Base-by-base conservation (phyloP, 2,797 vertebrate species). In the Peromyscus attwateri region DNA sequence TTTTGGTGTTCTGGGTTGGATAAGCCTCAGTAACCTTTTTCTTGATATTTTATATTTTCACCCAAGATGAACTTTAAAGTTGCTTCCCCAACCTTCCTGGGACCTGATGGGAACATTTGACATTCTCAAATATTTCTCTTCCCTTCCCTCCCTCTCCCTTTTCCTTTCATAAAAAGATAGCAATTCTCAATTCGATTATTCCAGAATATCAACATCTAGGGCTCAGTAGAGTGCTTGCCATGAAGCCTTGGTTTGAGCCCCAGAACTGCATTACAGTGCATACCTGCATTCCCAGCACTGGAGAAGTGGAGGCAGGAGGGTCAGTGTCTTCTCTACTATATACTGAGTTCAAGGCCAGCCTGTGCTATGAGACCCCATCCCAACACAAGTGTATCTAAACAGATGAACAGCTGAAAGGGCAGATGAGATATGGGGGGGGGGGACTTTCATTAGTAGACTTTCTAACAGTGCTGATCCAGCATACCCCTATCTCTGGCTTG, bases 1-100 rank as follows among this genome's bases (percentile, higher is more conserved):
- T 37, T 70, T 70, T 37, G 76, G 49, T 52, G 25, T 89, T 97
- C 92, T 87, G 43, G 49, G 66, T 29, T 68, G 49, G 46, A 62
- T 80, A 82, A 64, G 25, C 3, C 49, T 80, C 57, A 34, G 43
- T 29, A 80, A 92, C 21, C 60, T 64, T 71, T 60, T 62, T 29
- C 43, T 77, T 77, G 25, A 62, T 95, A 17, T 94, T 96, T 94
- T 68, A 87, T 8, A 71, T 85, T 92, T 95, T 96, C 11, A 88
- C 9, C 62, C 40, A 10, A 81, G 64, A 81, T 87, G 43, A 92
- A 89, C 79, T 94, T 92, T 75, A 21, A 91, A 87, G 55, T 62
- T 92, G 40, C 70, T 81, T 93, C 60, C 23, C 46, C 40, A 83
- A 55, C 9, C 25, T 84, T 83, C 11, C 52, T 89, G 46, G 17